Percentiles rank a stretch among this genome's conserved stretches.
Conservation (phyloP, 2,888 invertebrate genomes). For the Dynastes maya region DNA sequence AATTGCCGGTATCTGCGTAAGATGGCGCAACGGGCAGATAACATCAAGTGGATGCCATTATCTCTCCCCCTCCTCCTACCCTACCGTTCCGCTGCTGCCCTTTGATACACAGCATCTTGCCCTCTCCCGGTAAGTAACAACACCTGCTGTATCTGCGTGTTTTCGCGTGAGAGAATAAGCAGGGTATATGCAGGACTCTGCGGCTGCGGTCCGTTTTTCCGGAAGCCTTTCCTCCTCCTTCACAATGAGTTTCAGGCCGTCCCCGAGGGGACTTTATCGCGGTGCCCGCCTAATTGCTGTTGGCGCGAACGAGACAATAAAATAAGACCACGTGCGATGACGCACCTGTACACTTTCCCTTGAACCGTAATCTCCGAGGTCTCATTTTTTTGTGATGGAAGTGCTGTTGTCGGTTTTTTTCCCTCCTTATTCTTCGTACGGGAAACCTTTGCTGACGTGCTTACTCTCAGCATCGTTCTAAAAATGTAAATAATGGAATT, state of each 20-base stretch:
- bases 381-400: conserved; percentile 15
- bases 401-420: neutral
- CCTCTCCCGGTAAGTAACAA: conserved; percentile 11
- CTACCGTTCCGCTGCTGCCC: too few relatives aligned
- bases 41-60: conserved; percentile 29
- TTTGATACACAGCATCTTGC: neutral
- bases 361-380: conserved; percentile 24
- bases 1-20: neutral
- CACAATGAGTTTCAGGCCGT: neutral
- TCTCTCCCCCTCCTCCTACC: neutral
- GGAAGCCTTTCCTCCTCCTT: neutral
- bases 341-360: conserved; percentile 30
- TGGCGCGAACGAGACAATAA: conserved; percentile 38
- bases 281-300: conserved; percentile 41
- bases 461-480: neutral
- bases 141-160: conserved; percentile 12
- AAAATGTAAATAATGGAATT: conserved; percentile 27
- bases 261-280: conserved; percentile 33
- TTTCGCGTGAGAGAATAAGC: conserved; percentile 22
- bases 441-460: neutral
- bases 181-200: neutral
- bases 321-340: conserved; percentile 37
- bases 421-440: neutral
- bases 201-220: neutral
- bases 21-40: neutral